Conservation (phyloP, 2,113 vertebrate species). For the Struthidea cinerea region DNA sequence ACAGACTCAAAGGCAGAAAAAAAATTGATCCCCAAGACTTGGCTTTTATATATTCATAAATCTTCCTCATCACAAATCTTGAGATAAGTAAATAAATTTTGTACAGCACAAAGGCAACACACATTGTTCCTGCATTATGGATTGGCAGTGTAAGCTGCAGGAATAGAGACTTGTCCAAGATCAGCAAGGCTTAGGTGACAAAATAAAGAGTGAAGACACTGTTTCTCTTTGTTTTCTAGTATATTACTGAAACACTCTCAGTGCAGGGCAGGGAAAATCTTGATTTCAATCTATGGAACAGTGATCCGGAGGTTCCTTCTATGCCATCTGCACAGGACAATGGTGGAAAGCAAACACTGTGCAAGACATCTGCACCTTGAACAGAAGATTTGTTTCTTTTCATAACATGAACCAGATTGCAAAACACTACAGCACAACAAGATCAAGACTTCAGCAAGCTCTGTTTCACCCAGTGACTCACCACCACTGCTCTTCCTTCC, state of each 20-base stretch:
- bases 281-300: neutral
- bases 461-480: slow-evolving; percentile 61
- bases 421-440: neutral
- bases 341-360: neutral
- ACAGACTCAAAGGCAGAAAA: neutral
- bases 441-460: neutral
- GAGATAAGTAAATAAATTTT: neutral
- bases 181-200: neutral
- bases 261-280: neutral
- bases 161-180: neutral
- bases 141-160: neutral
- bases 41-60: neutral
- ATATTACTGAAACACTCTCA: neutral
- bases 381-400: neutral
- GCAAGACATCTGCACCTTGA: neutral
- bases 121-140: neutral
- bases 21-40: neutral
- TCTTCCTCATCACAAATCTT: neutral
- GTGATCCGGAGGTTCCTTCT: neutral
- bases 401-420: neutral
- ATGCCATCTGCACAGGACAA: neutral
- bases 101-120: neutral
- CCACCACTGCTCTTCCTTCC: slow-evolving; percentile 74
- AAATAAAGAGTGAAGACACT: neutral
- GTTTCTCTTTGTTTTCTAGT: neutral